phyloP scores from a whole-genome alignment of 2,888 invertebrate genomes.

The Cryptus viduatorius region DNA sequence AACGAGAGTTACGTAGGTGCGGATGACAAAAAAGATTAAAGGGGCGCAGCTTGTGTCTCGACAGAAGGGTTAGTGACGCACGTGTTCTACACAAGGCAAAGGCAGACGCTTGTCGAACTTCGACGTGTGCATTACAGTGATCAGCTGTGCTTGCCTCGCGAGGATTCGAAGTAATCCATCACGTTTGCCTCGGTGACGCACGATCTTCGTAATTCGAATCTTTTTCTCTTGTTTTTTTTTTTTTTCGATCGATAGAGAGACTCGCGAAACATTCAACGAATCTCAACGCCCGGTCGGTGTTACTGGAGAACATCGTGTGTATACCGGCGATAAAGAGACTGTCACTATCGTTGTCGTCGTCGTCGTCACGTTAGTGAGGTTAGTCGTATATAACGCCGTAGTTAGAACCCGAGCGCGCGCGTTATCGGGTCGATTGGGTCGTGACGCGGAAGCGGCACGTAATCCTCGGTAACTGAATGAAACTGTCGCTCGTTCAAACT shows the following conservation, averaged over 20 bases:
- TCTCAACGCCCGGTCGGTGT: neutral
- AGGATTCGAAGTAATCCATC: slow-evolving; percentile 2
- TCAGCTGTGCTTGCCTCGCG: slow-evolving; percentile 14
- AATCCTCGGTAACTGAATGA: slow-evolving; percentile 63
- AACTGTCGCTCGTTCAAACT: slow-evolving; percentile 46
- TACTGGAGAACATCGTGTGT: neutral
- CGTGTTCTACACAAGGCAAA: slow-evolving; percentile 34
- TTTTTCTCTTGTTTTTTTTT: no score
- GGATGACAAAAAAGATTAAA: slow-evolving; percentile 1
- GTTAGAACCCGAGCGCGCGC: slow-evolving; percentile 31
- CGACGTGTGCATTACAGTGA: neutral
- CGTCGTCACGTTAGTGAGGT: slow-evolving; percentile 4
- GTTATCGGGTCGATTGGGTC: slow-evolving; percentile 66
- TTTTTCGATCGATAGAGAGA: neutral
- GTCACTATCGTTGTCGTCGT: neutral
- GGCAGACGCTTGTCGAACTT: neutral
- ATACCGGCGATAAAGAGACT: neutral
- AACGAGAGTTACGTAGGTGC: neutral
- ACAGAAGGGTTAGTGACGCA: slow-evolving; percentile 23
- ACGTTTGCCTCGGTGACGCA: slow-evolving; percentile 14
- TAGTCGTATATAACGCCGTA: neutral
- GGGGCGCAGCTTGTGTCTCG: neutral
- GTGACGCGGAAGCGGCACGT: slow-evolving; percentile 63
- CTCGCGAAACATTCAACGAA: neutral
- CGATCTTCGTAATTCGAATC: neutral